Base-by-base conservation (phyloP, 2,797 vertebrate genomes). In the Crenichthys baileyi region DNA sequence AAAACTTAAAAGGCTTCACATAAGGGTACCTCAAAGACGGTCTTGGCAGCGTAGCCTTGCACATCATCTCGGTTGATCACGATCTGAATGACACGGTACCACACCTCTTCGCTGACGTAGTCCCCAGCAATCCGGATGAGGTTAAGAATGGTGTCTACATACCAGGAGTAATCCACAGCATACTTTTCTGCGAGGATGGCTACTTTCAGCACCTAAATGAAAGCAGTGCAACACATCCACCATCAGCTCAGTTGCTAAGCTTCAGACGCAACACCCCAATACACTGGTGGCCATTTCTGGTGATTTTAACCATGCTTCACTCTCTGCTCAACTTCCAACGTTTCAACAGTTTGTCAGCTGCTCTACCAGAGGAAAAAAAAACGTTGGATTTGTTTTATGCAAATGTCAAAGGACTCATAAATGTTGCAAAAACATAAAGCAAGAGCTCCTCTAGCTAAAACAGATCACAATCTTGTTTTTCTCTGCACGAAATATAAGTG, bases 81-180 rank as follows among this genome's bases (percentile, higher is more conserved):
- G 0, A 99, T 99, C 95, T 99, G 98, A 82, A 99, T 98, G 84
- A 99, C 98, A 0, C 98, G 95, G 75, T 99, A 99, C 98, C 98
- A 99, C 81, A 99, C 98, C 83, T 99, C 98, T 79, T 99, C 98
- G 0, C 98, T 99, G 87, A 99, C 98, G 0, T 99, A 98, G 92
- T 99, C 98, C 0, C 98, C 98, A 0, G 98, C 98, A 0, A 99
- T 96, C 67, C 98, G 97, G 87, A 99, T 99, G 79, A 99, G 96
- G 93, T 98, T 99, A 55, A 99, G 92, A 83, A 99, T 99, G 75
- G 98, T 99, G 90, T 99, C 98, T 87, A 99, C 98, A 5, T 99
- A 99, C 98, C 98, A 99, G 8, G 98, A 97, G 89, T 99, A 99
- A 93, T 99, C 98, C 83, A 99, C 97, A 0, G 98, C 98, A 0